Base-by-base conservation (phyloP, 2,888 invertebrate genomes). In the Bimastos eiseni region DNA sequence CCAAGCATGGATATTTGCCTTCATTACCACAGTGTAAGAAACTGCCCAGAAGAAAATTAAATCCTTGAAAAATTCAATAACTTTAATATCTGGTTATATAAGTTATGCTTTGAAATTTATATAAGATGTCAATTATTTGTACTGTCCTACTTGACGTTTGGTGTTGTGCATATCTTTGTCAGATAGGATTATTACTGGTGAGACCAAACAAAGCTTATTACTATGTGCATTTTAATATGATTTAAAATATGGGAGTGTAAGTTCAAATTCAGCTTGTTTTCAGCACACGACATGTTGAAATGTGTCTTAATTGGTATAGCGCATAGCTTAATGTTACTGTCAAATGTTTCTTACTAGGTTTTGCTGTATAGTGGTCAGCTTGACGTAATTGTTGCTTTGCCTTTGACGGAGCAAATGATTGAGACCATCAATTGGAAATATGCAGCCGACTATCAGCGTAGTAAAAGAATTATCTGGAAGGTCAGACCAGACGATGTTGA, bases 341-440 rank as follows among this genome's bases (percentile, higher is more conserved):
- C 70, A n/a, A 70, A 70, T 11, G 6, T 49, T 70, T 89, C 30
- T 33, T 70, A 8, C 21, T 91, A 94, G 94, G 96, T 98, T 33
- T 96, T 98, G 88, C 96, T 98, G 91, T 98, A 98, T 94, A 98
- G 97, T 94, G 98, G 98, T 0, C 98, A 98, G 94, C 94, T 98
- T 92, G 98, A 98, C 94, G 97, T 98, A 30, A 98, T 98, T 92
- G 97, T 98, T 0, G 97, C 98, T 0, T 97, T 98, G 95, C 97
- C 98, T 0, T 94, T 97, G 90, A 98, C 98, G 0, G 96, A 97
- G 36, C 97, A 97, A 94, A 98, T 97, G 94, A 95, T 98, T 49
- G 96, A 96, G 92, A 96, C 96, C 90, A 95, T 98, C 1, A 96
- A 97, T 88, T 98, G 97, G 95, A 96, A 95, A 37, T 96, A 96